Percentiles rank a stretch among this genome's conserved stretches.
These are phyloP conservation scores for Spinibarbus caldwelli DNA, from an alignment of 2,797 vertebrate species.

Conservation along the genomic window DNA sequence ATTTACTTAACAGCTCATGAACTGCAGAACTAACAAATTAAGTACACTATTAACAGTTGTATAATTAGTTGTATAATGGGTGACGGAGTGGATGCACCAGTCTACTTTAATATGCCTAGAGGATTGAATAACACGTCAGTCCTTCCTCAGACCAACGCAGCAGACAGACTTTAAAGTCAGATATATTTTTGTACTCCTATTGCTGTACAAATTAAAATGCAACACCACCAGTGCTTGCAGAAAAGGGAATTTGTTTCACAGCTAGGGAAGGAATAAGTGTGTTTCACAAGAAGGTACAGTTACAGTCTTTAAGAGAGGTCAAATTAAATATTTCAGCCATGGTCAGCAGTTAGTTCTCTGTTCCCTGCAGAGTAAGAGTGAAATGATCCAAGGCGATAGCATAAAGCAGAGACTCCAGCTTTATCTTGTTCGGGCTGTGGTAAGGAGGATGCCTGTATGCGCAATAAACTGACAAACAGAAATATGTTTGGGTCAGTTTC, in stretches of 20 bases:
- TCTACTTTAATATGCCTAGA: constrained; percentile 73
- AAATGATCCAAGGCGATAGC: constrained; percentile 7
- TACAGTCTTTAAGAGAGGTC: constrained; percentile 38
- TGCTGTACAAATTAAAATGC: constrained; percentile 34
- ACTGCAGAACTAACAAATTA: constrained; percentile 83
- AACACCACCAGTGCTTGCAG: constrained; percentile 29
- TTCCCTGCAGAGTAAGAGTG: constrained; percentile 36
- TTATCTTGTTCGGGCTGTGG: not conserved
- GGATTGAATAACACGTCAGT: constrained; percentile 59
- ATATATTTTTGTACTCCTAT: constrained; percentile 62
- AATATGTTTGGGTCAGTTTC: constrained; percentile 8
- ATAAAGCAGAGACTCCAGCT: not conserved
- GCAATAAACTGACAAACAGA: not conserved
- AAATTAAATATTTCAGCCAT: constrained; percentile 44
- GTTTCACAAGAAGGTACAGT: constrained; percentile 19
- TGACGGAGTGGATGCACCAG: constrained; percentile 42
- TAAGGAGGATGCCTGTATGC: not conserved
- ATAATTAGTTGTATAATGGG: constrained; percentile 43
- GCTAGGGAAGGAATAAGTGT: constrained; percentile 5
- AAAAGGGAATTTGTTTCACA: constrained; percentile 11
- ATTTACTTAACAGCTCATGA: constrained; percentile 85
- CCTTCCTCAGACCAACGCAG: constrained; percentile 72
- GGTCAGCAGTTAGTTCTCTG: constrained; percentile 40
- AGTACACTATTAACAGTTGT: constrained; percentile 71
- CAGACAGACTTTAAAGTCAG: constrained; percentile 75